These are phyloP conservation scores for Watersipora subatra DNA, from an alignment of 1,140 invertebrate species.

Conservation along the genomic window DNA sequence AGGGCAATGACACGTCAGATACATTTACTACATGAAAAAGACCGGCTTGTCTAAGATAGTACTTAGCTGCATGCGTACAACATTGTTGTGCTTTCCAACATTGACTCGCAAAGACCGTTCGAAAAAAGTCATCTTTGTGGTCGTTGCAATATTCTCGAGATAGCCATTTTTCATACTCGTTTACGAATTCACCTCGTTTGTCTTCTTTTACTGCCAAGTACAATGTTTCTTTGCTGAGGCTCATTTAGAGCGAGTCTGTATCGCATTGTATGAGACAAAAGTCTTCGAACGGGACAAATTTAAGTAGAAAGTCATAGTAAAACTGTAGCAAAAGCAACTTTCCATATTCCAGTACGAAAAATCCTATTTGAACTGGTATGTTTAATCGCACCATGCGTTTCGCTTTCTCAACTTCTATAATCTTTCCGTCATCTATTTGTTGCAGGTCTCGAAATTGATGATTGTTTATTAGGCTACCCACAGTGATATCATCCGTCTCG, in stretches of 20 bases:
- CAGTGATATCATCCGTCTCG: background rate
- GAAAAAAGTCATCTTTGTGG: background rate
- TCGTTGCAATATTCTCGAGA: background rate
- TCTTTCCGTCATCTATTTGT: background rate
- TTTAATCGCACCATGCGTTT: background rate
- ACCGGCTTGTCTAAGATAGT: background rate
- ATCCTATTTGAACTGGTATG: constrained; percentile 6
- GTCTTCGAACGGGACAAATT: background rate
- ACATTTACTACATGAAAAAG: background rate
- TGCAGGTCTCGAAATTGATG: background rate
- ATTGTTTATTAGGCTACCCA: background rate
- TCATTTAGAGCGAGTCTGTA: constrained; percentile 7
- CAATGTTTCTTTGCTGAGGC: background rate
- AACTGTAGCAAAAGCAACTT: constrained; percentile 8
- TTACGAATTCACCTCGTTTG: background rate
- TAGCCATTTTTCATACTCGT: background rate
- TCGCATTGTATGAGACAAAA: constrained; percentile 5
- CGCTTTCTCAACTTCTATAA: constrained; percentile 2
- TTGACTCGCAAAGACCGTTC: background rate
- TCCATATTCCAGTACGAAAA: constrained; percentile 4
- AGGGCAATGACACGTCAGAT: background rate
- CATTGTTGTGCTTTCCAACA: background rate
- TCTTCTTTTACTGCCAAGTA: background rate
- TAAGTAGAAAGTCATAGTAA: constrained; percentile 4
- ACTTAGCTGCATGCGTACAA: background rate